Conservation (phyloP, 2,113 vertebrate genomes). For the Chaetops frenatus region DNA sequence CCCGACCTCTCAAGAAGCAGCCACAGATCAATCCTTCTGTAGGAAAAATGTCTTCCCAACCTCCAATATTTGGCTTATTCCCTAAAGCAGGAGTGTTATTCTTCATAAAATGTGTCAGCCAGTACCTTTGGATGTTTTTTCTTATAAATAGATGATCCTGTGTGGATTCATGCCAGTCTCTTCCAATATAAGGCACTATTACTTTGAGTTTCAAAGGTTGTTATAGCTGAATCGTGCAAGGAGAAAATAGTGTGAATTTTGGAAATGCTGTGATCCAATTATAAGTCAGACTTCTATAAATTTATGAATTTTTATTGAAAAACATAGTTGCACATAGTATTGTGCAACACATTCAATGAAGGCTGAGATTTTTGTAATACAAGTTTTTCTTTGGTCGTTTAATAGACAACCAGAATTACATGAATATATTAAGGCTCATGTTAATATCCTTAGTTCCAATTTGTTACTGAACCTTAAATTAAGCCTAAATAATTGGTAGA, state of each 20-base stretch:
- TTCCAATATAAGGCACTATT: not conserved
- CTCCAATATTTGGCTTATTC: not conserved
- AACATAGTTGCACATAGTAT: not conserved
- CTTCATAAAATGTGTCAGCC: slow-evolving; percentile 5
- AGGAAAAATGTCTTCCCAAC: not conserved
- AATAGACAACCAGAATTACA: not conserved
- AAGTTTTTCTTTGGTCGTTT: not conserved
- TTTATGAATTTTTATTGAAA: not conserved
- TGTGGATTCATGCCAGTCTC: not conserved
- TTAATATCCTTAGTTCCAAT: not conserved
- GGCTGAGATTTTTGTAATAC: not conserved
- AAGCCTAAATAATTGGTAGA: not conserved
- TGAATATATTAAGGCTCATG: not conserved
- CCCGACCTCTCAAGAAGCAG: not conserved
- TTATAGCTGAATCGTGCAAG: not conserved
- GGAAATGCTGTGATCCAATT: not conserved
- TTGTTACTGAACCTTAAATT: not conserved
- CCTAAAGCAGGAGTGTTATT: not conserved
- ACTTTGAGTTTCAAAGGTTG: not conserved
- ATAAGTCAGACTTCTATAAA: not conserved
- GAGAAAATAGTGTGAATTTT: not conserved
- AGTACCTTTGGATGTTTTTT: not conserved
- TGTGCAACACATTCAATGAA: not conserved
- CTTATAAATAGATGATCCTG: slow-evolving; percentile 3
- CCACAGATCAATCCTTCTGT: not conserved